These are phyloP conservation scores for Batillaria attramentaria DNA, from an alignment of 1,140 invertebrate species.

Conservation along the genomic window DNA sequence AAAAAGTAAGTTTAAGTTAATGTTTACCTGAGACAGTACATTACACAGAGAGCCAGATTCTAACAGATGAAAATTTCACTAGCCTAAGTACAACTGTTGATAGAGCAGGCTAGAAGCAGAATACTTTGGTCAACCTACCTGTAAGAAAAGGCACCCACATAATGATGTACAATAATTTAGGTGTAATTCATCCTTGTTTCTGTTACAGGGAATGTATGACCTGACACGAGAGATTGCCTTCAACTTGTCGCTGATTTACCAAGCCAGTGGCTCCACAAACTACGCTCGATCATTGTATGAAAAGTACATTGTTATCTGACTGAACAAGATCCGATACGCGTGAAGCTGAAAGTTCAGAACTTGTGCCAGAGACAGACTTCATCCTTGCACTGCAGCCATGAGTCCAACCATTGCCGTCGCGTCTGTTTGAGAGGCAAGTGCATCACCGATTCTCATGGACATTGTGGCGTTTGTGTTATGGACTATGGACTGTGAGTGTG, in stretches of 20 bases:
- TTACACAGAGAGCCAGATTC: background rate
- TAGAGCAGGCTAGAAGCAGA: background rate
- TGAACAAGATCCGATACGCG: too few relatives aligned
- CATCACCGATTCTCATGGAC: too few relatives aligned
- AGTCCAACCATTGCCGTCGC: too few relatives aligned
- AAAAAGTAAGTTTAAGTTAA: background rate
- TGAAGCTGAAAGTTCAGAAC: too few relatives aligned
- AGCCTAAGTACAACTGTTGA: background rate
- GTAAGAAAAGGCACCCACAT: too few relatives aligned
- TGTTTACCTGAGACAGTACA: background rate
- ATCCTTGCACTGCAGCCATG: too few relatives aligned
- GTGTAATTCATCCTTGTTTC: background rate
- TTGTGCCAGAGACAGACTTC: too few relatives aligned
- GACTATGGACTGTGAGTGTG: background rate
- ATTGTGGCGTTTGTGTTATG: background rate
- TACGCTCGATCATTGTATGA: slow-evolving; percentile 67
- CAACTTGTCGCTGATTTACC: slow-evolving; percentile 72
- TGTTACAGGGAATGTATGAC: slow-evolving; percentile 61
- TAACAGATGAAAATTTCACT: background rate
- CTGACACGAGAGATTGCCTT: slow-evolving; percentile 68
- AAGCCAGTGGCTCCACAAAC: slow-evolving; percentile 64
- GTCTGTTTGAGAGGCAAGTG: too few relatives aligned
- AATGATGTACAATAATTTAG: background rate
- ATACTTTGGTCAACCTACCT: background rate
- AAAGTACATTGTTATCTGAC: slow-evolving; percentile 70